These are phyloP conservation scores for Phaonia tiefii DNA, from an alignment of 2,888 invertebrate genomes.

Conservation along the genomic window DNA sequence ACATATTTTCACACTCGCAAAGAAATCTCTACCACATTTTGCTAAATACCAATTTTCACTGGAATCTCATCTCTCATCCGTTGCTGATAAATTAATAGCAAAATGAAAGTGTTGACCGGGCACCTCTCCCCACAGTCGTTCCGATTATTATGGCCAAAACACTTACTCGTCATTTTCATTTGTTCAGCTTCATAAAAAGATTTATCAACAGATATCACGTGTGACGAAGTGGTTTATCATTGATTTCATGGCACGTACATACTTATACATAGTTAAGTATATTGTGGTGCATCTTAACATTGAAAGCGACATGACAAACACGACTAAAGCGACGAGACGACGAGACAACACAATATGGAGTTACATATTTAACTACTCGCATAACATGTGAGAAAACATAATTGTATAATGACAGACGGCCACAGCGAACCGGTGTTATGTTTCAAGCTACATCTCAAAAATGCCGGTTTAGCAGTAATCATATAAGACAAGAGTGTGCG, in stretches of 20 bases:
- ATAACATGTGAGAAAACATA: constrained; percentile 10
- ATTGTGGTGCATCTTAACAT: constrained; percentile 16
- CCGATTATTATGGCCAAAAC: no score
- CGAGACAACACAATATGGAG: no score
- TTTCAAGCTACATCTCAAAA: background rate
- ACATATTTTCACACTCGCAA: no score
- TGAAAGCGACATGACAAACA: constrained; percentile 1
- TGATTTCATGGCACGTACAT: background rate
- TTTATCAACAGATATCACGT: background rate
- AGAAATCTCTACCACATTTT: no score
- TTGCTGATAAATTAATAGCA: no score
- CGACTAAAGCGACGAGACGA: background rate
- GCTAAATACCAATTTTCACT: no score
- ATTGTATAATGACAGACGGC: constrained; percentile 19
- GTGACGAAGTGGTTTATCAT: background rate
- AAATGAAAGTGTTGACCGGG: constrained; percentile 22
- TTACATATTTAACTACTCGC: no score
- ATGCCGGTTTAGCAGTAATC: background rate
- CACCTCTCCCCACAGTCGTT: no score
- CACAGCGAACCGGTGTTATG: constrained; percentile 3
- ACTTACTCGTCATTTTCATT: no score
- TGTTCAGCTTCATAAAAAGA: no score
- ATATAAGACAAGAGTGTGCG: constrained; percentile 8
- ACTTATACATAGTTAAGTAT: background rate
- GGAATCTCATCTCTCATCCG: no score